Evolutionary conservation across 1,140 invertebrate species (phyloP), one percentile per base, ranked within the genome.

Genomic region (Cecropterus lyciades): DNA sequence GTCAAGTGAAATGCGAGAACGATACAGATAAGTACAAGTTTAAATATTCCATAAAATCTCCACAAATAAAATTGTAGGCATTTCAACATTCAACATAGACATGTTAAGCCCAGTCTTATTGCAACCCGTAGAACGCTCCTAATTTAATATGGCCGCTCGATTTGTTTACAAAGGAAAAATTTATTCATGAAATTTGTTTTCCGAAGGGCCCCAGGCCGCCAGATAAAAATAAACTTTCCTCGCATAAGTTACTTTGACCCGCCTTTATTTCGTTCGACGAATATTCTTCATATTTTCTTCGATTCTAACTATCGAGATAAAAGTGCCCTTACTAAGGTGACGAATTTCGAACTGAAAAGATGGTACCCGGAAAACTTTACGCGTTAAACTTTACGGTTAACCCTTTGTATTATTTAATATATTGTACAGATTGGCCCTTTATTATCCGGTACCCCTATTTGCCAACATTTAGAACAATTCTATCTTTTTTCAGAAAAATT

Each of bases 151-250:
- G 72, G 73, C 72, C 72, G 71, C 79, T 84, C 85, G 82, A 89
- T 89, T 89, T 89, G 84, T 89, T 89, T 87, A 87, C 87, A 87
- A 89, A 87, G 80, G 83, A 86, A 86, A 63, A 89, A 87, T 85
- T 87, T 89, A 89, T 89, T 89, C 85, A 87, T 85, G 84, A 87
- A 89, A 85, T 89, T 89, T 87, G 83, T 85, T 85, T 84, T 80
- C 72, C 69, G 56, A 74, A 75, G 80, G 84, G 71, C 74, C 77
- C 5, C 57, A 43, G 33, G 53, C 46, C 67, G 33, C 33, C 65
- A 73, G 71, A 77, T 80, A 80, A 77, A 63, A 87, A 81, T 82
- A 84, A 79, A 78, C 70, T 85, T 84, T 77, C 59, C 71, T 59
- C 73, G 70, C 72, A 81, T 78, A 81, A 84, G 77, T 85, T 81